phyloP scores from a whole-genome alignment of 1,140 invertebrate genomes.

The Papilio xuthus region DNA sequence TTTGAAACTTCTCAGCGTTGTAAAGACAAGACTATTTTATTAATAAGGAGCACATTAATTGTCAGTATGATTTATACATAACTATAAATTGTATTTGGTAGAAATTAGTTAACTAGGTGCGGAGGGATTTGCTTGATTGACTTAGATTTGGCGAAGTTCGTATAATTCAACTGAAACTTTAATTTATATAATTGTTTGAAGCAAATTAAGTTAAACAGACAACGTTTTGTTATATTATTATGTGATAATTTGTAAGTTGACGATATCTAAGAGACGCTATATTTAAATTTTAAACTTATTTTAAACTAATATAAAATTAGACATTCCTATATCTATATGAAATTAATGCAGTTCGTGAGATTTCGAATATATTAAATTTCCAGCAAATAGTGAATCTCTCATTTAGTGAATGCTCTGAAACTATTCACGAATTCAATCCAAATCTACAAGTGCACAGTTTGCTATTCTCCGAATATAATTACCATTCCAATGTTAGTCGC shows the following conservation, averaged over 20 bases:
- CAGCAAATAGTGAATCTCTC: neutral
- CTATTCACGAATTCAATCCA: constrained; percentile 24
- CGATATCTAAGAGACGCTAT: no score
- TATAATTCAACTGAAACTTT: neutral
- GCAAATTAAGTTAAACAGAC: neutral
- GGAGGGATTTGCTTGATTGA: constrained; percentile 9
- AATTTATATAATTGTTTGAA: neutral
- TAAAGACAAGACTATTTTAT: neutral
- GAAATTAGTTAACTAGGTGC: neutral
- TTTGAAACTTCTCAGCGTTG: neutral
- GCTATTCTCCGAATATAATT: constrained; percentile 14
- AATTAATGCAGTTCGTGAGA: neutral
- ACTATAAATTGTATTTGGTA: neutral
- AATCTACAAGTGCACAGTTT: constrained; percentile 23
- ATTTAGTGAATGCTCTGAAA: neutral
- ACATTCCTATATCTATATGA: neutral
- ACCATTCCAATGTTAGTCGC: constrained; percentile 13
- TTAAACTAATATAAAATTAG: neutral
- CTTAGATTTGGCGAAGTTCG: constrained; percentile 12
- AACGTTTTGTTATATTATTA: no score
- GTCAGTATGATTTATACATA: neutral
- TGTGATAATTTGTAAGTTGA: no score
- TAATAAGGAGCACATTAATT: neutral
- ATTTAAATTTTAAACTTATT: no score
- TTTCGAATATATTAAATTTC: neutral